phyloP scores from a whole-genome alignment of 2,888 invertebrate genomes.

The Oscheius sp. region DNA sequence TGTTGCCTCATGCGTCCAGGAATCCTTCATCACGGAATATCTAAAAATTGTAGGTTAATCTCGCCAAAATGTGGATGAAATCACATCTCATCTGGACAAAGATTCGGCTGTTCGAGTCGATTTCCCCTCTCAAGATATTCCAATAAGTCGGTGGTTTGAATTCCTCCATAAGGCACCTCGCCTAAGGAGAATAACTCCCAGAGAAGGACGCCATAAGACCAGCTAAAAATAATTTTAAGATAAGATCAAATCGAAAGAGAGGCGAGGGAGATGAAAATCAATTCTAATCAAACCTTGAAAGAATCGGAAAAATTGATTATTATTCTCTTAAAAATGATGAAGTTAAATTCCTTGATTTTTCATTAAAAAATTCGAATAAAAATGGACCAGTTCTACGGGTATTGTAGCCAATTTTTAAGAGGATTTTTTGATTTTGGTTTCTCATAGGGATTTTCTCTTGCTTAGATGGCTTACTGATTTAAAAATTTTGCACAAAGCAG shows the following conservation, averaged over 20 bases:
- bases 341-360: no score
- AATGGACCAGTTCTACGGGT: no score
- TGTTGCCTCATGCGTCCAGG: conserved; percentile 50
- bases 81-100: conserved; percentile 59
- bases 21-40: conserved; percentile 54
- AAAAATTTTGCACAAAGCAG: no score
- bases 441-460: no score
- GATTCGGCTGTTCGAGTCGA: conserved; percentile 55
- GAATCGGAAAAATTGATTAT: no score
- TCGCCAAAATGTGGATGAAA: conserved; percentile 5
- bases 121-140: conserved; percentile 50
- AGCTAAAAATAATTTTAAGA: conserved; percentile 40
- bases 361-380: no score
- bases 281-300: no score
- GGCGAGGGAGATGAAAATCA: no score
- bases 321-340: no score
- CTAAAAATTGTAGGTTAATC: conserved; percentile 39
- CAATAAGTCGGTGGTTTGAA: conserved; percentile 58
- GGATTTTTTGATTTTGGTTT: no score
- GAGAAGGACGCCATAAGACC: conserved; percentile 63
- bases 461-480: no score
- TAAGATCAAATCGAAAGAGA: background rate
- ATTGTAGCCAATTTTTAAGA: no score
- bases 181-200: conserved; percentile 65
- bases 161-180: conserved; percentile 58